These are phyloP conservation scores for Bedellia somnulentella DNA, from an alignment of 2,888 invertebrate genomes.

Conservation along the genomic window DNA sequence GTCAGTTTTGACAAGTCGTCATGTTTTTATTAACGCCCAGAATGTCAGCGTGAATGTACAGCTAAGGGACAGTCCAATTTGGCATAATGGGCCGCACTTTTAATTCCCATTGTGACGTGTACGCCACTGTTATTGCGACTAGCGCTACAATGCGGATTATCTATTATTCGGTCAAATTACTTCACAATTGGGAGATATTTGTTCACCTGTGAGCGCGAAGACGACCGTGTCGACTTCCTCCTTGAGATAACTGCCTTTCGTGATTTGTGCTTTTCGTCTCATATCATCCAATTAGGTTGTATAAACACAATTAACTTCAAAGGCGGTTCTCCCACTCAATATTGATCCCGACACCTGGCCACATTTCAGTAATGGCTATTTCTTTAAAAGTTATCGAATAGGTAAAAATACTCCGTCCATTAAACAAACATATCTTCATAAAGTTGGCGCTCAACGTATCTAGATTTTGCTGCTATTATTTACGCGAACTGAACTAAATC, in stretches of 20 bases:
- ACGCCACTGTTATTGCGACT: constrained; percentile 44
- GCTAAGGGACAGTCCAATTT: constrained; percentile 34
- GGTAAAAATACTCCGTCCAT: too few species aligned
- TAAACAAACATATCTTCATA: too few species aligned
- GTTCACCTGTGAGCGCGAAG: constrained; percentile 23
- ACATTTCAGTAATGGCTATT: too few species aligned
- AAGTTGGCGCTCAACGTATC: too few species aligned
- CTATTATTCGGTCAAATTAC: constrained; percentile 50
- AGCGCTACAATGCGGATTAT: constrained; percentile 42
- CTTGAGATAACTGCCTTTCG: constrained; percentile 6
- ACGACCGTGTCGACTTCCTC: constrained; percentile 16
- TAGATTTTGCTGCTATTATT: too few species aligned
- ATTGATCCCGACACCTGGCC: too few species aligned
- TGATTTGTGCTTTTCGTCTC: too few species aligned
- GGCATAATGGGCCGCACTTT: constrained; percentile 46
- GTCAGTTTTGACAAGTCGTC: constrained; percentile 4
- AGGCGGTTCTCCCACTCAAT: too few species aligned
- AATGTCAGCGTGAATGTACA: constrained; percentile 24
- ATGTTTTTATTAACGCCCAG: constrained; percentile 4
- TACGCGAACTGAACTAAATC: too few species aligned
- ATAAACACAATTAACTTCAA: too few species aligned
- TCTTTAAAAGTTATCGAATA: too few species aligned
- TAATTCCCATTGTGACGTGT: constrained; percentile 43
- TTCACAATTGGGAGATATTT: constrained; percentile 24
- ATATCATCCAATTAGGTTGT: constrained; percentile 1